These are phyloP conservation scores for Hippoglossus hippoglossus DNA, from an alignment of 2,797 vertebrate genomes.

Conservation along the genomic window DNA sequence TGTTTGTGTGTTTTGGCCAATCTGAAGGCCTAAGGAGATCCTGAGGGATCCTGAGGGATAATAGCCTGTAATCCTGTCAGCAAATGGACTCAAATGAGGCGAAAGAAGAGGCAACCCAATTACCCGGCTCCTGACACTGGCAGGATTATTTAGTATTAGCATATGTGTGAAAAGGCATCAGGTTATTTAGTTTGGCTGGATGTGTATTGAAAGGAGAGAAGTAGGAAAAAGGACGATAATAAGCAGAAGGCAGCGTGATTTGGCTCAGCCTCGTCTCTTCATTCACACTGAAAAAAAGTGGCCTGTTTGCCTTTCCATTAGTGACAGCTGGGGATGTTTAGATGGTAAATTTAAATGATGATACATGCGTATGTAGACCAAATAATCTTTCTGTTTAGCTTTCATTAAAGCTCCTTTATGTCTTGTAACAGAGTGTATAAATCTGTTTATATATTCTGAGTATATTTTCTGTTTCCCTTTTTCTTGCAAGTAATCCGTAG, in stretches of 20 bases:
- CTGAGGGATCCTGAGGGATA: slow-evolving; percentile 80
- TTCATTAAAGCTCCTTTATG: slow-evolving; percentile 10
- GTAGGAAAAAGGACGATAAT: slow-evolving; percentile 64
- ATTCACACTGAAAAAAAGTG: slow-evolving; percentile 48
- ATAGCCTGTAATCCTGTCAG: slow-evolving; percentile 87
- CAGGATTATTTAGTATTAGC: slow-evolving; percentile 88
- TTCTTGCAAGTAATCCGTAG: too few species aligned
- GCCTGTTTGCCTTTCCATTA: slow-evolving; percentile 65
- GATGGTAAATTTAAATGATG: slow-evolving; percentile 50
- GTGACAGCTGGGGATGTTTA: slow-evolving; percentile 64
- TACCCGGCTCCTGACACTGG: slow-evolving; percentile 88
- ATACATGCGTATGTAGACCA: slow-evolving; percentile 21
- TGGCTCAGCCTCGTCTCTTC: slow-evolving; percentile 51
- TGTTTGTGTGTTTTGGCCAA: slow-evolving; percentile 79
- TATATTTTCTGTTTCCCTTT: too few species aligned
- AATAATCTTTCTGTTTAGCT: slow-evolving; percentile 9
- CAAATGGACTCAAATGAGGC: slow-evolving; percentile 84
- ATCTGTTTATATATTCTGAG: too few species aligned
- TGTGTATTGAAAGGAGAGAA: slow-evolving; percentile 67
- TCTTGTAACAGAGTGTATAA: neutral
- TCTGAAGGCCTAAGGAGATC: slow-evolving; percentile 76
- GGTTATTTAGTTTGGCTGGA: slow-evolving; percentile 74
- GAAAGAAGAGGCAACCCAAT: slow-evolving; percentile 88
- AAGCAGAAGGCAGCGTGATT: slow-evolving; percentile 73
- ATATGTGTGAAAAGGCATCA: slow-evolving; percentile 83